Evolutionary conservation across 2,888 invertebrate genomes (phyloP).

Genomic region (Acanthopleura granulata): DNA sequence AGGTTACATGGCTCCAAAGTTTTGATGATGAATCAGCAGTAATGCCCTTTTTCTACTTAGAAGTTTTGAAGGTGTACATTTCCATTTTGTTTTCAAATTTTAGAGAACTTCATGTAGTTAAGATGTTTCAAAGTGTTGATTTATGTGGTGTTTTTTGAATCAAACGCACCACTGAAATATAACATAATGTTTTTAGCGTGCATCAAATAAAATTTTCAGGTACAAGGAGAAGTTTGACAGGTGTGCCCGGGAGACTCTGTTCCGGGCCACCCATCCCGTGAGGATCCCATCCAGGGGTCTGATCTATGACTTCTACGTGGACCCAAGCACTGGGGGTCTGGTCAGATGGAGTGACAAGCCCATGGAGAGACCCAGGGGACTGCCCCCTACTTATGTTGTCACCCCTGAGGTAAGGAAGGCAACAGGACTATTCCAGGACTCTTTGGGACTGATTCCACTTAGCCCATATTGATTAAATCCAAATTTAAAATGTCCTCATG

Average conservation of each 20-base stretch:
- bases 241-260: slow-evolving; percentile 62
- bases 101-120: no score
- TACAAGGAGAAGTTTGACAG: slow-evolving; percentile 60
- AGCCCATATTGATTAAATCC: no score
- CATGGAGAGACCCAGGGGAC: slow-evolving; percentile 49
- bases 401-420: slow-evolving; percentile 56
- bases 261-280: slow-evolving; percentile 58
- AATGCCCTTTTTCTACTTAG: no score
- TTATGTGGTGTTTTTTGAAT: background rate
- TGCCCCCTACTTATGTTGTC: slow-evolving; percentile 52
- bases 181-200: background rate
- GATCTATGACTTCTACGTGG: slow-evolving; percentile 63
- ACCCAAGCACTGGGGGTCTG: slow-evolving; percentile 53
- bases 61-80: no score
- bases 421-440: no score
- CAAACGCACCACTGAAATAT: background rate
- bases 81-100: no score
- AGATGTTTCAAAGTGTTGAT: no score
- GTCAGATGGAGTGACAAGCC: slow-evolving; percentile 57
- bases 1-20: no score
- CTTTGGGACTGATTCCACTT: no score
- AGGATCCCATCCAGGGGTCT: slow-evolving; percentile 54
- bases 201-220: slow-evolving; percentile 36
- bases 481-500: no score
- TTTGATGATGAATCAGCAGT: no score